These are phyloP conservation scores for Caenorhabditis inopinata DNA, from an alignment of 1,140 invertebrate species.

Conservation along the genomic window DNA sequence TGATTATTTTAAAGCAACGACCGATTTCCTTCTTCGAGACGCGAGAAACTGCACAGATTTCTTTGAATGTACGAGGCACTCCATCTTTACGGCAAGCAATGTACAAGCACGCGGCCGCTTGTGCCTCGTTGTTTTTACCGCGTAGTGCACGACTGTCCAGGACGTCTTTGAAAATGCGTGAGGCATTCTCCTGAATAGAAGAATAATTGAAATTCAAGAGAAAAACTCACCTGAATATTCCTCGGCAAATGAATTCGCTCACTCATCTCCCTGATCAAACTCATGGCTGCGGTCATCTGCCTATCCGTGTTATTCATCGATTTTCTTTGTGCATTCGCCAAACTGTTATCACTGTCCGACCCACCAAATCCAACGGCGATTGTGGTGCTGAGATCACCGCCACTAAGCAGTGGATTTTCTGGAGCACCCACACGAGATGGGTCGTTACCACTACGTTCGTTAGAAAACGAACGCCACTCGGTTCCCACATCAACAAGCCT, in stretches of 20 bases:
- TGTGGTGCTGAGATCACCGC: conserved; percentile 92
- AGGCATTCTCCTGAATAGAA: conserved; percentile 83
- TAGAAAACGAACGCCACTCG: conserved; percentile 99
- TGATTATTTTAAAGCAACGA: conserved; percentile 88
- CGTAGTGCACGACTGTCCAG: conserved; percentile 94
- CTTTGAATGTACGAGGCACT: conserved; percentile 95
- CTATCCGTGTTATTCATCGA: conserved; percentile 72
- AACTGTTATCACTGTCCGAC: conserved; percentile 68
- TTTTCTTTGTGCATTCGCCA: conserved; percentile 63
- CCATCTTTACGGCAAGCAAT: conserved; percentile 98
- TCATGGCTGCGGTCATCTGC: conserved; percentile 88
- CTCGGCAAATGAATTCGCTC: conserved; percentile 94
- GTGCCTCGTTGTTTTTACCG: conserved; percentile 92
- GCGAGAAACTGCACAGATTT: conserved; percentile 96
- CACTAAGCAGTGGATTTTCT: conserved; percentile 87
- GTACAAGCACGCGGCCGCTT: conserved; percentile 95
- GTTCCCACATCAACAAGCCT: conserved; percentile 99
- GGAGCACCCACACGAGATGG: conserved; percentile 92
- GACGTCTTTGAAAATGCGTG: conserved; percentile 92
- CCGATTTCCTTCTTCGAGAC: conserved; percentile 99
- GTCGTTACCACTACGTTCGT: conserved; percentile 93
- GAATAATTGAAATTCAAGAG: no score
- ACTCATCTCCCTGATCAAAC: conserved; percentile 94
- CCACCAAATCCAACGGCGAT: conserved; percentile 87
- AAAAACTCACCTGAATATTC: conserved; percentile 49